A percentile compares a stretch with the other conserved stretches of the same genome.
phyloP scores from a whole-genome alignment of 2,797 vertebrate genomes.

The Esox masquinongy region DNA sequence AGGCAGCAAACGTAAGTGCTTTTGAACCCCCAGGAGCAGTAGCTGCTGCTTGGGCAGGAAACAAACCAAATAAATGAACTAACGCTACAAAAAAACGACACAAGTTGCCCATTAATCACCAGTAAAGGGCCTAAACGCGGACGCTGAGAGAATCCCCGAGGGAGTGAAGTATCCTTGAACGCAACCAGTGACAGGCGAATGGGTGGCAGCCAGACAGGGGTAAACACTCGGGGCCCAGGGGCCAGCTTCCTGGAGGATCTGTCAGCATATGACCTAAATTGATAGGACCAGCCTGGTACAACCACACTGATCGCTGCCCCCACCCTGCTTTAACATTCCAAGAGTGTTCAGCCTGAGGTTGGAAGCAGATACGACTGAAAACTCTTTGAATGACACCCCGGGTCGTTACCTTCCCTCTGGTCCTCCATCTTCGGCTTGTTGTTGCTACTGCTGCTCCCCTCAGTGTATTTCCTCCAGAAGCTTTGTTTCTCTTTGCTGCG shows the following conservation, averaged over 20 bases:
- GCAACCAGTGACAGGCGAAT: not conserved
- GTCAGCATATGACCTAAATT: not conserved
- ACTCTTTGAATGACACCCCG: not conserved
- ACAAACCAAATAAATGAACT: no score
- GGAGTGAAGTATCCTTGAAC: not conserved
- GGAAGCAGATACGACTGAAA: not conserved
- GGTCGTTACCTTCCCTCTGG: not conserved
- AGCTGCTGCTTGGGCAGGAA: no score
- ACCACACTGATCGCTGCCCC: not conserved
- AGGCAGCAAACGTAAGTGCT: not conserved
- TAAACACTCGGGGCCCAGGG: not conserved
- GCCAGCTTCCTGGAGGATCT: not conserved
- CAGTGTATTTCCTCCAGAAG: constrained; percentile 70
- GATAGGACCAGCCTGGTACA: not conserved
- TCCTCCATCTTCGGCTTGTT: constrained; percentile 46
- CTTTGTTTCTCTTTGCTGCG: constrained; percentile 79
- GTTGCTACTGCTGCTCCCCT: constrained; percentile 52
- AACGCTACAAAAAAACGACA: not conserved
- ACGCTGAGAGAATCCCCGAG: not conserved
- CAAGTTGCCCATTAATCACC: not conserved
- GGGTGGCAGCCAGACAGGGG: not conserved
- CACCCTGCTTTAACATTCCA: not conserved
- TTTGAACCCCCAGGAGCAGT: not conserved
- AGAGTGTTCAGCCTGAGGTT: not conserved
- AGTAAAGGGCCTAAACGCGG: not conserved